These are phyloP conservation scores for Puntigrus tetrazona DNA, from an alignment of 2,113 vertebrate genomes.

Conservation along the genomic window DNA sequence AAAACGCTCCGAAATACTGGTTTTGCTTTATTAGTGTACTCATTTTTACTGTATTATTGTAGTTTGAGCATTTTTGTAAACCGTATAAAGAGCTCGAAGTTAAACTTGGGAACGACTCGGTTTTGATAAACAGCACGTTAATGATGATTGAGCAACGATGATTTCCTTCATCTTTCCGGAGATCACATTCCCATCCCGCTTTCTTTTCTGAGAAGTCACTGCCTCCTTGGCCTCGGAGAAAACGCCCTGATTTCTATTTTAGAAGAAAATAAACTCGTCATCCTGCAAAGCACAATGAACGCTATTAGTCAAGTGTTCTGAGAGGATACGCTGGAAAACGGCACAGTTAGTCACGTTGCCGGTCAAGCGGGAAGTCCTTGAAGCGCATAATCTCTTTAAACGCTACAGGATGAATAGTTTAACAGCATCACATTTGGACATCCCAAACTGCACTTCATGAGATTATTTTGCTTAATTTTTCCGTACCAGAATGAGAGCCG, in stretches of 20 bases:
- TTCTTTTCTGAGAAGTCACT: not conserved
- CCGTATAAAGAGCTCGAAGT: too few species aligned
- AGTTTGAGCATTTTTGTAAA: too few species aligned
- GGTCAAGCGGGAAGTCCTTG: slow-evolving; percentile 38
- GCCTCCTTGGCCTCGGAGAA: not conserved
- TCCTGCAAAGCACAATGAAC: slow-evolving; percentile 14
- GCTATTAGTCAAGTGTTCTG: slow-evolving; percentile 14
- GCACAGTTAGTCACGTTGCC: slow-evolving; percentile 16
- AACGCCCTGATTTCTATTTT: slow-evolving; percentile 12
- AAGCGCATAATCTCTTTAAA: slow-evolving; percentile 25
- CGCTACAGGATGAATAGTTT: not conserved
- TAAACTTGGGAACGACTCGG: not conserved
- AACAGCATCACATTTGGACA: slow-evolving; percentile 9
- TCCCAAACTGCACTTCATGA: not conserved
- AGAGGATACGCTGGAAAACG: slow-evolving; percentile 7
- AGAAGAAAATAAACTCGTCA: slow-evolving; percentile 15
- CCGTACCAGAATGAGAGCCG: not conserved
- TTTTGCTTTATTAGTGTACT: not conserved
- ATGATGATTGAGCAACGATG: not conserved
- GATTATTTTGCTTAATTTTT: not conserved
- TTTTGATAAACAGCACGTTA: not conserved
- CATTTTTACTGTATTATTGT: not conserved
- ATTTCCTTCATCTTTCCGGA: not conserved
- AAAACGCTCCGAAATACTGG: not conserved
- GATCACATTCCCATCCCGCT: not conserved